Conservation (phyloP, 2,888 invertebrate genomes). For the Molanna angustata region DNA sequence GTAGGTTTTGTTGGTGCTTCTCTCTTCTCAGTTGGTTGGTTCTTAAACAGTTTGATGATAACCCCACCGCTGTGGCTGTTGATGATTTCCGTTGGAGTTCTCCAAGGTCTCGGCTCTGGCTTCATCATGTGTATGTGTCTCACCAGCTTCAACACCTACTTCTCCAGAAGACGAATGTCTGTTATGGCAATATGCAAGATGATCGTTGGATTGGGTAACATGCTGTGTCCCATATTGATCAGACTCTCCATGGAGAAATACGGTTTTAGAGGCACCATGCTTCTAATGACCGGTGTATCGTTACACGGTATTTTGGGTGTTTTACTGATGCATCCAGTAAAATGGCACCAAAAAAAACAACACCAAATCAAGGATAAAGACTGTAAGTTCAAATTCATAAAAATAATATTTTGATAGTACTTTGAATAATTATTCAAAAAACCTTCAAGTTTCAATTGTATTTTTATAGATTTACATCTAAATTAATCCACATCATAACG, state of each 20-base stretch:
- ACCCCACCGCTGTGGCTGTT: slow-evolving; percentile 61
- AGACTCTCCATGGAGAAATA: slow-evolving; percentile 51
- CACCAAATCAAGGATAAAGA: not conserved
- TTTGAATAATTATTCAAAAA: no score
- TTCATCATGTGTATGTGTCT: slow-evolving; percentile 70
- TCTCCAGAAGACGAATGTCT: slow-evolving; percentile 54
- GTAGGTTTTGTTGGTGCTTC: slow-evolving; percentile 65
- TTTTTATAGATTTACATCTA: no score
- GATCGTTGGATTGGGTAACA: slow-evolving; percentile 56
- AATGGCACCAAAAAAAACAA: slow-evolving; percentile 55
- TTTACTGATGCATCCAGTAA: slow-evolving; percentile 68
- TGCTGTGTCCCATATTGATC: slow-evolving; percentile 58
- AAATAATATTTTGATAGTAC: no score
- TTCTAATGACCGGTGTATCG: slow-evolving; percentile 64
- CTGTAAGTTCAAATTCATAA: no score
- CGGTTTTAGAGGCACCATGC: slow-evolving; percentile 68
- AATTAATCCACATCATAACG: no score
- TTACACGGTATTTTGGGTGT: slow-evolving; percentile 66
- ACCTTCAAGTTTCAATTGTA: no score
- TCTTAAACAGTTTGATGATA: slow-evolving; percentile 62
- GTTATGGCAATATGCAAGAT: slow-evolving; percentile 63
- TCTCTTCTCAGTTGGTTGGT: slow-evolving; percentile 61
- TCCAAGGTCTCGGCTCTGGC: slow-evolving; percentile 67
- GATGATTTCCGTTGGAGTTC: slow-evolving; percentile 61
- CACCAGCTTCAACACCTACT: slow-evolving; percentile 62